These are phyloP conservation scores for Gandaritis pyraliata DNA, from an alignment of 2,888 invertebrate genomes.

Conservation along the genomic window DNA sequence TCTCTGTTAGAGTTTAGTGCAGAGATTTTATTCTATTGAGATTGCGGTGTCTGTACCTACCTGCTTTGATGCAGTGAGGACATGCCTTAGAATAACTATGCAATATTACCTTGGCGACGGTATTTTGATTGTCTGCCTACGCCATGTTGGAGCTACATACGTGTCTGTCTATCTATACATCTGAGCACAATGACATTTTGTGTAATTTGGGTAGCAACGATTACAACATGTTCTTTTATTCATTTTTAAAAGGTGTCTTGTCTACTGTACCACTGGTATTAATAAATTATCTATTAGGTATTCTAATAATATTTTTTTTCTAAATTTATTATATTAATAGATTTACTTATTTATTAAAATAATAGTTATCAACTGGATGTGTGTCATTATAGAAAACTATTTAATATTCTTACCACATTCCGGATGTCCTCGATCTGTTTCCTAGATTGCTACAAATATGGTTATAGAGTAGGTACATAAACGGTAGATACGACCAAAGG, in stretches of 20 bases:
- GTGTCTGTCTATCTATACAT: slow-evolving; percentile 17
- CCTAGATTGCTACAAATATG: slow-evolving; percentile 28
- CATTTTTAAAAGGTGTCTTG: slow-evolving; percentile 15
- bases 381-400: slow-evolving; percentile 19
- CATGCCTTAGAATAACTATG: slow-evolving; percentile 63
- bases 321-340: too few relatives aligned
- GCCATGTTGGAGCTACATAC: slow-evolving; percentile 32
- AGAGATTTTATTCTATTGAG: slow-evolving; percentile 28
- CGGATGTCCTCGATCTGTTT: slow-evolving; percentile 39
- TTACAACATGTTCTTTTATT: slow-evolving; percentile 36
- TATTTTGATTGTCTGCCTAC: slow-evolving; percentile 43
- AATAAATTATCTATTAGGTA: too few relatives aligned
- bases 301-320: too few relatives aligned
- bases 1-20: slow-evolving; percentile 24
- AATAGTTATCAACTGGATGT: too few relatives aligned
- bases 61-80: slow-evolving; percentile 42
- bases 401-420: slow-evolving; percentile 29
- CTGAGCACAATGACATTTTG: slow-evolving; percentile 33
- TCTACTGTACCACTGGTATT: too few relatives aligned
- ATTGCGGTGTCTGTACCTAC: slow-evolving; percentile 17
- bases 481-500: neutral
- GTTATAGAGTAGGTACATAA: slow-evolving; percentile 7
- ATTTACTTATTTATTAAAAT: too few relatives aligned
- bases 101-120: slow-evolving; percentile 64
- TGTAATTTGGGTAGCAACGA: slow-evolving; percentile 33